Conservation (phyloP, 2,888 invertebrate species). For the Oscheius sp. region DNA sequence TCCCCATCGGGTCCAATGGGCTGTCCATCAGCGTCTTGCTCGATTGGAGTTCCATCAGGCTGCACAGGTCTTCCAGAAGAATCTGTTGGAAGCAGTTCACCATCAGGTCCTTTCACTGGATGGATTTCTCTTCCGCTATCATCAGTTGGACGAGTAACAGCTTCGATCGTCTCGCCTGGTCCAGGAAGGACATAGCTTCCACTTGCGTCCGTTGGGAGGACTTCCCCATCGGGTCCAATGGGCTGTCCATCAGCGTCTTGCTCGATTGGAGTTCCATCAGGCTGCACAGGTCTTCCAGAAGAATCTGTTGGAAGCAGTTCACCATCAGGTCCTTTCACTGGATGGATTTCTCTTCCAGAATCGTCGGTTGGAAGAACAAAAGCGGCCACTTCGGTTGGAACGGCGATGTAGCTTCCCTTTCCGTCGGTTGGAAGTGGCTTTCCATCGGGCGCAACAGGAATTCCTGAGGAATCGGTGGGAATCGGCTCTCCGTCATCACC, state of each 20-base stretch:
- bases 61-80: constrained; percentile 28
- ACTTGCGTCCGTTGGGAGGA: too few species aligned
- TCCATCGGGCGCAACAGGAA: constrained; percentile 35
- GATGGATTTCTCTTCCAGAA: not conserved
- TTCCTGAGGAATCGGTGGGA: constrained; percentile 41
- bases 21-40: too few species aligned
- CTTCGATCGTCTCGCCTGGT: too few species aligned
- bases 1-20: constrained; percentile 48
- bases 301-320: constrained; percentile 14
- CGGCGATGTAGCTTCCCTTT: constrained; percentile 33
- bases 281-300: constrained; percentile 30
- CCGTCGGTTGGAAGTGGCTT: constrained; percentile 44
- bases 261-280: constrained; percentile 44
- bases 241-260: too few species aligned
- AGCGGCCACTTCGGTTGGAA: constrained; percentile 27
- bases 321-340: constrained; percentile 37
- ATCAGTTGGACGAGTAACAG: constrained; percentile 35
- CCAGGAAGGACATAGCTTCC: too few species aligned
- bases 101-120: constrained; percentile 37
- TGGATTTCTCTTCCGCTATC: not conserved
- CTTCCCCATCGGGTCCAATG: too few species aligned
- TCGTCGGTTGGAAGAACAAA: constrained; percentile 33
- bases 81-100: constrained; percentile 18
- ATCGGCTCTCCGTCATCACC: constrained; percentile 41
- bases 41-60: constrained; percentile 46